Percentiles rank a stretch among this genome's conserved stretches.
phyloP scores from a whole-genome alignment of 2,888 invertebrate species.

The Drosophila barbarae region DNA sequence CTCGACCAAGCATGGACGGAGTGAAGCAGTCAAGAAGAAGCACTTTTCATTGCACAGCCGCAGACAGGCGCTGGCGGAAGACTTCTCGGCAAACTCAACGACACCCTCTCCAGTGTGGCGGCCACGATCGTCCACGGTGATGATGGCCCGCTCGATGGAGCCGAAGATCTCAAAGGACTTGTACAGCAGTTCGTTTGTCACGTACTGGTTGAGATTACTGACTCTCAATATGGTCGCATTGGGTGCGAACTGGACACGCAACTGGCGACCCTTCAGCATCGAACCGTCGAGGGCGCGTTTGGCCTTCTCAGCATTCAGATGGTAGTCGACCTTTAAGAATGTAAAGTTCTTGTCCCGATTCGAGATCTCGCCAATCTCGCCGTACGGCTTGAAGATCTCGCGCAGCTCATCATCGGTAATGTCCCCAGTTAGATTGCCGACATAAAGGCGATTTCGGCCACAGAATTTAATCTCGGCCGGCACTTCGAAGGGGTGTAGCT shows the following conservation, averaged over 20 bases:
- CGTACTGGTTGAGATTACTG: conserved; percentile 94
- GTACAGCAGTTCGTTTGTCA: conserved; percentile 96
- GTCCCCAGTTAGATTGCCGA: conserved; percentile 95
- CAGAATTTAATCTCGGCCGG: conserved; percentile 91
- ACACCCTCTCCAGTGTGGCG: conserved; percentile 98
- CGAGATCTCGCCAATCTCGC: conserved; percentile 93
- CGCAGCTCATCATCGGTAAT: conserved; percentile 93
- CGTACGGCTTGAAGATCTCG: conserved; percentile 91
- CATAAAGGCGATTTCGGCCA: conserved; percentile 95
- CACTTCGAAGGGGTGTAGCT: conserved; percentile 85
- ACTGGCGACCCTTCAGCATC: conserved; percentile 88
- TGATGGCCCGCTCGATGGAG: conserved; percentile 94
- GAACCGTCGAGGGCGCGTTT: conserved; percentile 96
- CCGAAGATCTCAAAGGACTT: conserved; percentile 94
- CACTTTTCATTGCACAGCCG: conserved; percentile 95
- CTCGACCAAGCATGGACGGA: conserved; percentile 96
- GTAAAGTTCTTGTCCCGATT: conserved; percentile 98
- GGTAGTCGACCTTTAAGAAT: conserved; percentile 86
- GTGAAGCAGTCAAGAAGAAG: conserved; percentile 93
- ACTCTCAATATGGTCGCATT: conserved; percentile 95
- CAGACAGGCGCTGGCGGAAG: conserved; percentile 92
- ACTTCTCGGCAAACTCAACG: conserved; percentile 97
- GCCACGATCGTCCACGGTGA: conserved; percentile 97
- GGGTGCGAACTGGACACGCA: conserved; percentile 96
- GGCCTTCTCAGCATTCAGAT: conserved; percentile 95